A percentile compares a stretch with the other conserved stretches of the same genome.
Evolutionary conservation across 2,888 invertebrate species (phyloP).

Genomic region (Chrysodeixis includens): DNA sequence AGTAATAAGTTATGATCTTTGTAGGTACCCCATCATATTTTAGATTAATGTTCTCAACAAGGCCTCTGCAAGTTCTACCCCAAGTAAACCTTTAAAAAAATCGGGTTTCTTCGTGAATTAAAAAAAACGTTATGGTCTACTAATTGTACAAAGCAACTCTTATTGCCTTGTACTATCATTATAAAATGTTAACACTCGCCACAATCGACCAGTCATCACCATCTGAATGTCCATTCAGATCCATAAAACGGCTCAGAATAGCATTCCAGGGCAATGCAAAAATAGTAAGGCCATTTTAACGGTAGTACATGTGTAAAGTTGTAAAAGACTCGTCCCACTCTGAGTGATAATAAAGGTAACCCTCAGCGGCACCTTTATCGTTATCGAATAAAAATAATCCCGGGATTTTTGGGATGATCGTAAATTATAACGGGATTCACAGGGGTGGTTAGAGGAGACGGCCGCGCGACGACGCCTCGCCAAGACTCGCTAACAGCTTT

Average conservation of each 20-base stretch:
- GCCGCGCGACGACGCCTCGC: conserved; percentile 58
- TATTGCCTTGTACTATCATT: too few relatives aligned
- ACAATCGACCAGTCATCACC: neutral
- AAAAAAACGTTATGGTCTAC: too few relatives aligned
- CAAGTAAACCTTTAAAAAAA: too few relatives aligned
- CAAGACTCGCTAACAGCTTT: conserved; percentile 60
- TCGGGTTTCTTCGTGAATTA: too few relatives aligned
- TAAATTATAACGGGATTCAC: conserved; percentile 87
- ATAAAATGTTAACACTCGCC: too few relatives aligned
- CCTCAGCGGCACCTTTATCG: conserved; percentile 87
- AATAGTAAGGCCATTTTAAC: conserved; percentile 66
- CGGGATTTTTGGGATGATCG: conserved; percentile 88
- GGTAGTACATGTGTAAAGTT: conserved; percentile 82
- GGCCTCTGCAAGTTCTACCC: too few relatives aligned
- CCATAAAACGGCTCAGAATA: conserved; percentile 53
- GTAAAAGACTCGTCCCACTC: conserved; percentile 82
- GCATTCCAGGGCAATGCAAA: conserved; percentile 62
- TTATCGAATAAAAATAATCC: conserved; percentile 89
- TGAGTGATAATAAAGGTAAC: conserved; percentile 89
- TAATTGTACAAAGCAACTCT: too few relatives aligned
- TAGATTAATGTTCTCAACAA: too few relatives aligned
- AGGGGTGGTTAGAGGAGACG: conserved; percentile 71
- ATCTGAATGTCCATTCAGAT: conserved; percentile 19
- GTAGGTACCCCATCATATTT: too few relatives aligned
- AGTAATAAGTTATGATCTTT: too few relatives aligned